Conservation (phyloP, 2,113 vertebrate species). For the Oreotragus oreotragus region DNA sequence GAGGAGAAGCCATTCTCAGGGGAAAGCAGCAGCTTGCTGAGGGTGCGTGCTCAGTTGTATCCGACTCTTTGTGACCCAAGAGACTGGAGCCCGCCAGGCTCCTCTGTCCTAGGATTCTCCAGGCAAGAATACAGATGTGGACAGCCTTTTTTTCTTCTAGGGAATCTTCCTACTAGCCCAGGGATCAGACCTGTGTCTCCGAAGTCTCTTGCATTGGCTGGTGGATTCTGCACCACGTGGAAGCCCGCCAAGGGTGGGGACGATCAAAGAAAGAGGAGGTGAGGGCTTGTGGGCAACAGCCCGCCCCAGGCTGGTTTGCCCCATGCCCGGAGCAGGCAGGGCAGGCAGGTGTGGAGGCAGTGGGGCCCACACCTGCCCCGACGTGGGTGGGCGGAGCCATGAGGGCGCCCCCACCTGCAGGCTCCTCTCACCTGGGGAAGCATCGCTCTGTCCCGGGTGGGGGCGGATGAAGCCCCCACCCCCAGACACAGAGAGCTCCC, state of each 20-base stretch:
- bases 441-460: accelerated
- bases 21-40: accelerated
- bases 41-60: neutral
- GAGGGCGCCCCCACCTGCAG: accelerated
- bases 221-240: neutral
- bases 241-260: neutral
- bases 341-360: accelerated
- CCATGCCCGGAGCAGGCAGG: neutral
- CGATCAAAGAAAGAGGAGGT: neutral
- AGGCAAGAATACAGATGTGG: accelerated
- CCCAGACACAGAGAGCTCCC: neutral
- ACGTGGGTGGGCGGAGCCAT: accelerated
- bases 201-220: neutral
- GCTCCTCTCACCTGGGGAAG: too few relatives aligned
- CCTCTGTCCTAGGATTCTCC: neutral
- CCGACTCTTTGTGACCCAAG: neutral
- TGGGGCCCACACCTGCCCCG: accelerated
- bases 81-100: neutral
- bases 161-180: neutral
- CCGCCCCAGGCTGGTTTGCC: neutral
- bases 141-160: neutral
- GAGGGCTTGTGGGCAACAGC: neutral
- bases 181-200: neutral
- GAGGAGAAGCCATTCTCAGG: accelerated
- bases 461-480: too few relatives aligned